Conservation (phyloP, 23 tunicate species). For the Ascidia mentula region DNA sequence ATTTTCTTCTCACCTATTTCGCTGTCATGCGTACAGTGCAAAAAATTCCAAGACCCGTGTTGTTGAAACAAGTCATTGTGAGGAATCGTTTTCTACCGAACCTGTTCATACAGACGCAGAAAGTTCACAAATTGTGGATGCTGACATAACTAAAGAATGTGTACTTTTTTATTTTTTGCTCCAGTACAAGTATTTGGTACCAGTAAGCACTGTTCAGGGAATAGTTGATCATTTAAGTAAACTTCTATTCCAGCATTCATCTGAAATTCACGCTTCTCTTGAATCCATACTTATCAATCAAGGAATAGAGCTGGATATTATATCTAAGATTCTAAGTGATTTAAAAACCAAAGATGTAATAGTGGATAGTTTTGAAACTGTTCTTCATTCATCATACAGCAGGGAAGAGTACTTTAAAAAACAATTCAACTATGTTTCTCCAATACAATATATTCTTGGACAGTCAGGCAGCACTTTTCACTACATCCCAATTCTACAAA, state of each 20-base stretch:
- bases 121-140: background rate
- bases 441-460: background rate
- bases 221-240: background rate
- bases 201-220: background rate
- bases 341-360: background rate
- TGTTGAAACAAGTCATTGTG: background rate
- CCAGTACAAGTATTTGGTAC: background rate
- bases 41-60: too few species aligned
- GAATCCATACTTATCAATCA: background rate
- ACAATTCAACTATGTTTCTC: background rate
- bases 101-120: background rate
- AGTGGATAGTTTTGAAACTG: background rate
- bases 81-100: background rate
- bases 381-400: background rate
- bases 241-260: background rate
- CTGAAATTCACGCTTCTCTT: background rate
- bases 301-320: too few species aligned
- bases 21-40: background rate
- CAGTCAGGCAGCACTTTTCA: slow-evolving; percentile 8
- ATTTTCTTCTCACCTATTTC: background rate
- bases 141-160: background rate
- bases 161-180: background rate
- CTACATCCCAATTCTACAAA: slow-evolving; percentile 28
- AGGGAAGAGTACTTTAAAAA: background rate
- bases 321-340: too few species aligned